Evolutionary conservation across 1,140 invertebrate species (phyloP).

Genomic region (Aricia agestis): DNA sequence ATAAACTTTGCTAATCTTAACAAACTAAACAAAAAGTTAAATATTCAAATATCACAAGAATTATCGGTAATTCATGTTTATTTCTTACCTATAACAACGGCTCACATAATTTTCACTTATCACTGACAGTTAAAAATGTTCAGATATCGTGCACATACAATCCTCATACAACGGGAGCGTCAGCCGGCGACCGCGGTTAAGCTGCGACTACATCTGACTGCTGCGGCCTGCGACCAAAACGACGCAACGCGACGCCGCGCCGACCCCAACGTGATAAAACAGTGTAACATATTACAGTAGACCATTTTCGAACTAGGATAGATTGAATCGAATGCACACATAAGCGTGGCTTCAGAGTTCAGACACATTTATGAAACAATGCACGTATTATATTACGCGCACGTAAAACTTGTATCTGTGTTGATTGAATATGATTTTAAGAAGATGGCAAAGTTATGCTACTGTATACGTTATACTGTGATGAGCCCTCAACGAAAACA

Average conservation of each 20-base stretch:
- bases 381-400: too few species aligned
- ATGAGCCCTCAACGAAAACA: slow-evolving; percentile 18
- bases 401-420: too few species aligned
- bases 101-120: not conserved
- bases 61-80: not conserved
- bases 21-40: not conserved
- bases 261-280: not conserved
- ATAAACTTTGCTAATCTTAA: not conserved
- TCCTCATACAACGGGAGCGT: not conserved
- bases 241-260: not conserved
- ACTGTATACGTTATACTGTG: not conserved
- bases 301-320: too few species aligned
- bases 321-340: too few species aligned
- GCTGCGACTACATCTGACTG: not conserved
- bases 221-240: not conserved
- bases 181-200: not conserved
- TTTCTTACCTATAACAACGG: not conserved
- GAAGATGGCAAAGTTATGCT: too few species aligned
- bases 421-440: too few species aligned
- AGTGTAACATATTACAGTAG: too few species aligned
- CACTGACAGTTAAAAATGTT: not conserved
- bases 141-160: not conserved
- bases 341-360: too few species aligned
- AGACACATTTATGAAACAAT: too few species aligned
- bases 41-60: not conserved